Conservation (phyloP, 2,113 vertebrate species). For the Trogon surrucura region DNA sequence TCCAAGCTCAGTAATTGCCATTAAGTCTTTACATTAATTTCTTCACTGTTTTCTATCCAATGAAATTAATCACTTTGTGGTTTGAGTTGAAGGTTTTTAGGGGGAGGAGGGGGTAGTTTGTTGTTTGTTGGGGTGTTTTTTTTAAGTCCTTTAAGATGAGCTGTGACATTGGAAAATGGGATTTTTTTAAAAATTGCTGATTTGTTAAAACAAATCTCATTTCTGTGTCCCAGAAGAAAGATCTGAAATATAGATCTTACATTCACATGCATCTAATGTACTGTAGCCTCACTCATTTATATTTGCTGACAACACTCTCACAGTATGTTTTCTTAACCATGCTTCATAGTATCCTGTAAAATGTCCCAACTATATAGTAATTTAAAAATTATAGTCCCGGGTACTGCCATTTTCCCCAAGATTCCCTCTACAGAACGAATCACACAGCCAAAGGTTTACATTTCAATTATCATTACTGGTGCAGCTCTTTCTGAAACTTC, state of each 20-base stretch:
- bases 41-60: neutral
- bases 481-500: neutral
- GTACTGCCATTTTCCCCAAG: neutral
- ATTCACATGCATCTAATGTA: neutral
- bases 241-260: neutral
- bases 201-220: neutral
- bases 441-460: neutral
- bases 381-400: neutral
- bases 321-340: neutral
- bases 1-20: neutral
- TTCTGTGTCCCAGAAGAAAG: neutral
- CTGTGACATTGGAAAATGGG: neutral
- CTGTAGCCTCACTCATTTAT: neutral
- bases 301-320: neutral
- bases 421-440: neutral
- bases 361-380: neutral
- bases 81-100: rapidly evolving
- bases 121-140: neutral
- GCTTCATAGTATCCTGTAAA: neutral
- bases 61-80: neutral
- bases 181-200: neutral
- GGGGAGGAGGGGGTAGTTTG: no score
- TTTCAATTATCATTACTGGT: neutral
- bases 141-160: neutral
- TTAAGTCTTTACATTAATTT: neutral